Evolutionary conservation across 2,797 vertebrate species (phyloP), one percentile per base, ranked within the genome.

Genomic region (Notamacropus eugenii): DNA sequence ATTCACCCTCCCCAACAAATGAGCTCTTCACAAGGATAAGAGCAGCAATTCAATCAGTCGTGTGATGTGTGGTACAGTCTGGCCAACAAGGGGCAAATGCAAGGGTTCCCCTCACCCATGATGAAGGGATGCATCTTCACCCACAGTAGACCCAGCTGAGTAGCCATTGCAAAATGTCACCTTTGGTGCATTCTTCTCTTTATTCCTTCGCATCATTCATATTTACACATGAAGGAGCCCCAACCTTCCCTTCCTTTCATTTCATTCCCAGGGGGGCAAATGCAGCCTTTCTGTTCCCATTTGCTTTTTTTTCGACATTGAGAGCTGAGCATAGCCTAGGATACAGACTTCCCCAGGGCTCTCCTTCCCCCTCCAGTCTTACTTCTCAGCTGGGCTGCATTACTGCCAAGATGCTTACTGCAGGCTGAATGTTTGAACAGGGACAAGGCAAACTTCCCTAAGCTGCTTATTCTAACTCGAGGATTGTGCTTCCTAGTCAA

Each of bases 391-490:
- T 27, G 95, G 94, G 92, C 97, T 92, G 97, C 28, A 92, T 97
- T 90, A 92, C 90, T 94, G 92, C 95, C 59, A 96, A 40, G 93
- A 54, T 91, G 93, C 95, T 96, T 96, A 97, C 74, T 62, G 97
- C 97, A 95, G 95, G 92, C 34, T 92, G 31, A 6, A 67, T 97
- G 93, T 98, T 98, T 98, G 97, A 97, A 97, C 50, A 98, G 94
- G 93, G 96, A 96, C 97, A 98, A 98, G 98, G 97, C 96, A 98
- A 98, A 97, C 96, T 97, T 98, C 96, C 93, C 74, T 98, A 98
- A 98, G 98, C 98, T 97, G 97, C 98, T 99, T 98, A 98, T 97
- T 98, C 96, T 98, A 97, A 96, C 92, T 98, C 98, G 97, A 34
- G 94, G 97, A 98, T 97, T 98, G 95, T 97, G 98, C 92, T 94